phyloP scores from a whole-genome alignment of 2,797 vertebrate species.

The Peromyscus attwateri region DNA sequence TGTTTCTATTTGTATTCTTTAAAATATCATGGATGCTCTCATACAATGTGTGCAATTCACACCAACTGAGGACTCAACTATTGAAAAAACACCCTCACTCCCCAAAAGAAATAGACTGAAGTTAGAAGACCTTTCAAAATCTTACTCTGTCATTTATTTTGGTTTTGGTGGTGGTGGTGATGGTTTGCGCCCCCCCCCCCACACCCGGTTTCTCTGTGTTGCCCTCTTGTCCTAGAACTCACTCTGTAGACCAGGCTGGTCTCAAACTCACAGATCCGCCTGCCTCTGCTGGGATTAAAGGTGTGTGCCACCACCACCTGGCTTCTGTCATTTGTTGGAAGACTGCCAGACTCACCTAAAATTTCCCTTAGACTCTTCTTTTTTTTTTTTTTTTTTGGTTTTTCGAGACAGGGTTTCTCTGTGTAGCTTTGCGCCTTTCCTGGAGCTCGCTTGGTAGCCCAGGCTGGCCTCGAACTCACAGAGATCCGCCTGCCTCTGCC shows the following conservation, averaged over 20 bases:
- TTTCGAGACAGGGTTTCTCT: too few relatives aligned
- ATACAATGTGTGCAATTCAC: background rate
- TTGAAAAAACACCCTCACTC: background rate
- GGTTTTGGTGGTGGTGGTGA: background rate
- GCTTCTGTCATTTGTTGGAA: background rate
- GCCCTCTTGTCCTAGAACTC: too few relatives aligned
- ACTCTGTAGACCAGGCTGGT: too few relatives aligned
- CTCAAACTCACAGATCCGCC: too few relatives aligned
- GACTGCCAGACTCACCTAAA: background rate
- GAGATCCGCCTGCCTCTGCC: too few relatives aligned
- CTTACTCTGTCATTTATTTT: background rate
- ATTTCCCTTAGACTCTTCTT: constrained; percentile 20
- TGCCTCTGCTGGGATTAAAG: too few relatives aligned
- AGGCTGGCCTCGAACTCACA: too few relatives aligned
- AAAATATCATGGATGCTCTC: background rate
- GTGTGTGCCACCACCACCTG: background rate
- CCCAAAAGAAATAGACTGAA: background rate
- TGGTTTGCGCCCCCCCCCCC: too few relatives aligned
- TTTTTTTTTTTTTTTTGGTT: too few relatives aligned
- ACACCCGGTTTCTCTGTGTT: background rate
- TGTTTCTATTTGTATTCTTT: background rate
- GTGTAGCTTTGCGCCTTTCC: too few relatives aligned
- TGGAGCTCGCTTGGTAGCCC: too few relatives aligned
- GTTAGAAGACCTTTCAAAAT: constrained; percentile 4
- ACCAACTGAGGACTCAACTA: background rate